Percentiles rank a stretch among this genome's conserved stretches.
phyloP scores from a whole-genome alignment of 1,140 invertebrate species.

The Olivierus martensii region DNA sequence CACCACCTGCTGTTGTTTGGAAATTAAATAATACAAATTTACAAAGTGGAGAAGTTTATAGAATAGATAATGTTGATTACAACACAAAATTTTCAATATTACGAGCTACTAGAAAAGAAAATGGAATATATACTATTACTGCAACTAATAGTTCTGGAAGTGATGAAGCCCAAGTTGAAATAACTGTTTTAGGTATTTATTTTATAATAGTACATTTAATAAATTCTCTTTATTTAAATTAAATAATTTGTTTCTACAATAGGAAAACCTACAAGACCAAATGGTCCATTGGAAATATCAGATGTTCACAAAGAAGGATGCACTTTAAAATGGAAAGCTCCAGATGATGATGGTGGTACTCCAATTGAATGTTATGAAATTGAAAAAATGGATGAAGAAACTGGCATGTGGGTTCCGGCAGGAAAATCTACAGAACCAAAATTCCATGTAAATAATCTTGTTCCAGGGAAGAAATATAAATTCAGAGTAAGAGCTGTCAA shows the following conservation, averaged over 20 bases:
- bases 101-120: slow-evolving; percentile 64
- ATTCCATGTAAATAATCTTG: slow-evolving; percentile 68
- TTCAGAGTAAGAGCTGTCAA: slow-evolving; percentile 98
- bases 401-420: slow-evolving; percentile 82
- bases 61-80: slow-evolving; percentile 77
- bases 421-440: slow-evolving; percentile 61
- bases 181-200: slow-evolving; percentile 58
- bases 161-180: slow-evolving; percentile 83
- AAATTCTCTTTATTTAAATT: slow-evolving; percentile 17
- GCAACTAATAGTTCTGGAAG: slow-evolving; percentile 87
- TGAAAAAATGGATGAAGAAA: slow-evolving; percentile 87
- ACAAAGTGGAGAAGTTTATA: slow-evolving; percentile 10
- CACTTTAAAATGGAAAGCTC: slow-evolving; percentile 81
- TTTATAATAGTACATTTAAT: neutral
- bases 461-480: slow-evolving; percentile 94
- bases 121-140: slow-evolving; percentile 71
- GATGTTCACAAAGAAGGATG: slow-evolving; percentile 89
- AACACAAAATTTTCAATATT: slow-evolving; percentile 75
- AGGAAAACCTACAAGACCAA: slow-evolving; percentile 53
- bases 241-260: slow-evolving; percentile 8
- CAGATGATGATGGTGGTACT: slow-evolving; percentile 75
- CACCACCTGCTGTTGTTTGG: slow-evolving; percentile 85
- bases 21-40: slow-evolving; percentile 52
- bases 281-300: slow-evolving; percentile 74
- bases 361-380: slow-evolving; percentile 94